Conservation (phyloP, 2,888 invertebrate species). For the Nudaria mundana region DNA sequence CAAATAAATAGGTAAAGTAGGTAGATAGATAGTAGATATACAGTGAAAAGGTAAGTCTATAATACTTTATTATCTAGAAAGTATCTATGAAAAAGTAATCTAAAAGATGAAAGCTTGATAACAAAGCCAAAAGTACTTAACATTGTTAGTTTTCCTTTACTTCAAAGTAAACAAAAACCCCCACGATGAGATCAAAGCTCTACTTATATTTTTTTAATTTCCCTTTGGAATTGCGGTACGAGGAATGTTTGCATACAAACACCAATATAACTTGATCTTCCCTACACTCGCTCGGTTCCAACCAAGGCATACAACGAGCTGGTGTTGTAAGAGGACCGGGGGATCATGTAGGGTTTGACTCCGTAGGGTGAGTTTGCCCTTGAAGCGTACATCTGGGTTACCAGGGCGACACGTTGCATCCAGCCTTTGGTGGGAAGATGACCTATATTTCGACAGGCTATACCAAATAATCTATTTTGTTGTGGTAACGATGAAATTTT, state of each 20-base stretch:
- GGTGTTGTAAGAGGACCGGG: conserved; percentile 24
- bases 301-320: conserved; percentile 6
- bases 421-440: conserved; percentile 44
- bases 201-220: conserved; percentile 28
- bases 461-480: conserved; percentile 40
- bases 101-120: too few relatives aligned
- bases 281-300: conserved; percentile 8
- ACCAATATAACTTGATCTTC: conserved; percentile 17
- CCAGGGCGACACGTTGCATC: conserved; percentile 63
- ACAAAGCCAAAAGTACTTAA: too few relatives aligned
- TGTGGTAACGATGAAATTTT: too few relatives aligned
- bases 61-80: too few relatives aligned
- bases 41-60: too few relatives aligned
- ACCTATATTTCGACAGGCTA: conserved; percentile 56
- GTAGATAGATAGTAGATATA: too few relatives aligned
- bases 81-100: too few relatives aligned
- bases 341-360: conserved; percentile 24
- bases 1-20: too few relatives aligned
- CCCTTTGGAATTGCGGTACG: conserved; percentile 36
- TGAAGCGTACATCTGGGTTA: conserved; percentile 63
- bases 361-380: conserved; percentile 47
- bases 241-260: conserved; percentile 16
- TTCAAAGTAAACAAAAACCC: not conserved
- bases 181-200: conserved; percentile 14
- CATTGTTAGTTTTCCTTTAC: too few relatives aligned